These are phyloP conservation scores for Brachypterus glaber DNA, from an alignment of 2,888 invertebrate species.

Conservation along the genomic window DNA sequence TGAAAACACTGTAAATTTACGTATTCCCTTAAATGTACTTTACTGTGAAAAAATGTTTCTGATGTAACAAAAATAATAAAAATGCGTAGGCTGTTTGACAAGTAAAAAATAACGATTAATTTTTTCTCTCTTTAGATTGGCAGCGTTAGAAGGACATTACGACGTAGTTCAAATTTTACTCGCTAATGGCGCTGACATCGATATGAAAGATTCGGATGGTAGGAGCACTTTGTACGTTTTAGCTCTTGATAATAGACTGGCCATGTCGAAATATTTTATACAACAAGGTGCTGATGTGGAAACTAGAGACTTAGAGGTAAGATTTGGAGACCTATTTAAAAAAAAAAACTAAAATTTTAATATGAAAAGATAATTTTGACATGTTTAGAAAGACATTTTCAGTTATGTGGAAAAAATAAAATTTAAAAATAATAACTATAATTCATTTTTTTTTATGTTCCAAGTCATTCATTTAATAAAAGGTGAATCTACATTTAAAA, in stretches of 20 bases:
- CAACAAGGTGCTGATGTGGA: constrained; percentile 76
- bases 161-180: constrained; percentile 64
- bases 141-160: constrained; percentile 77
- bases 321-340: not conserved
- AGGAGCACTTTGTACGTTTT: constrained; percentile 86
- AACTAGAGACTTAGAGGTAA: constrained; percentile 74
- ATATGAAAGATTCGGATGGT: constrained; percentile 86
- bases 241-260: constrained; percentile 75
- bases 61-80: no score
- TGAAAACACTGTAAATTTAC: no score
- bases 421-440: constrained; percentile 6
- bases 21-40: no score
- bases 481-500: no score
- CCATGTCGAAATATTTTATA: constrained; percentile 74
- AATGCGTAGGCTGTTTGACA: no score
- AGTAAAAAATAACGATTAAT: no score
- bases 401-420: not conserved
- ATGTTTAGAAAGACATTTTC: no score
- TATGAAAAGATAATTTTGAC: no score
- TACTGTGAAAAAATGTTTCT: no score
- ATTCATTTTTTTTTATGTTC: constrained; percentile 8
- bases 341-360: constrained; percentile 6
- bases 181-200: constrained; percentile 69
- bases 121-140: constrained; percentile 51
- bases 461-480: no score